Evolutionary conservation across 2,888 invertebrate species (phyloP), one percentile per base, ranked within the genome.

Genomic region (Tetramorium bicarinatum): DNA sequence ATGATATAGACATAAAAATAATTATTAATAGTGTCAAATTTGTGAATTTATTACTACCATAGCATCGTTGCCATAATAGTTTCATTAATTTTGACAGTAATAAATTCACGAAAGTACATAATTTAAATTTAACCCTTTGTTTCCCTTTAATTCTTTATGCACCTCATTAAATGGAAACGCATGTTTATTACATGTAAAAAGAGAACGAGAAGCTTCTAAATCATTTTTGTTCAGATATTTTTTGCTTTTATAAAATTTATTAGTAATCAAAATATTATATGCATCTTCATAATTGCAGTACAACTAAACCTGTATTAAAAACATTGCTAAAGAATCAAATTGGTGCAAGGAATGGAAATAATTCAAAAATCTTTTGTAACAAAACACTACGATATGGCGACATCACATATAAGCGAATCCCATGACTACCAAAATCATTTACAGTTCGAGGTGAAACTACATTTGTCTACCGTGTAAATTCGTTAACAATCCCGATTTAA

Each of bases 401-500:
- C 18, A 29, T 34, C 4, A 34, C 29, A 34, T 34, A 34, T 38
- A 38, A 38, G 15, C 47, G 47, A 74, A 61, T 29, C 29, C 25
- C 74, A 74, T 21, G n/a, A n/a, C 49, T n/a, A 66, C 4, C 38
- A 25, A 77, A 52, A n/a, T 66, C n/a, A 34, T 67, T 77, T 77
- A 67, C 41, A 21, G 9, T 77, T 41, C 13, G n/a, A 56, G 15
- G 13, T 54, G 15, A 56, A 34, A 15, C n/a, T 77, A 77, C 29
- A 34, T 34, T 44, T 41, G 52, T 66, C 66, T 76, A 76, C n/a
- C 25, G 29, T 77, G 13, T 77, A 67, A 77, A 77, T 67, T 77
- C 77, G 67, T 67, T 77, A 77, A 67, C 25, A 66, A 77, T 66
- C 38, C 25, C 41, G 52, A 77, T 66, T 66, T 41, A 38, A n/a